Conservation (phyloP, 2,888 invertebrate species). For the Melinopterus prodromus region DNA sequence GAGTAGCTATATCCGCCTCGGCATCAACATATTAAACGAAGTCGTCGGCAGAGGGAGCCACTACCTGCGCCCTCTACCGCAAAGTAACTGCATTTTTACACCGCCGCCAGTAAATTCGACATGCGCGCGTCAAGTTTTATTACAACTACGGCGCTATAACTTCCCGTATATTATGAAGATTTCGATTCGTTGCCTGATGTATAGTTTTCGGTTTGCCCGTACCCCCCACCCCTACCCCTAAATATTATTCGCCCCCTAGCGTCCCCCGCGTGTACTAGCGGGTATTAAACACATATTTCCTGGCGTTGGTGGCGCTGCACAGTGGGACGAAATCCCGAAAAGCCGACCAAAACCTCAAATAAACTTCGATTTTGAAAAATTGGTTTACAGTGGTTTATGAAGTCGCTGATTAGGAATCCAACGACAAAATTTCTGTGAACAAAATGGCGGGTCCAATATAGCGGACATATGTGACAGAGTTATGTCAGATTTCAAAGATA, state of each 20-base stretch:
- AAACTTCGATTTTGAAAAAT: no score
- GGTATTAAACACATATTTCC: slow-evolving; percentile 4
- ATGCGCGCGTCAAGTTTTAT: background rate
- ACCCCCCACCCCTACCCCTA: background rate
- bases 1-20: background rate
- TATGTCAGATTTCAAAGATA: no score
- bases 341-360: no score
- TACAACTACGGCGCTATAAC: background rate
- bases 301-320: background rate
- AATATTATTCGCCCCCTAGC: background rate
- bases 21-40: background rate
- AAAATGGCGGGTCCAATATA: no score
- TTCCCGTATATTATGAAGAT: background rate
- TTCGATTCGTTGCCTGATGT: background rate
- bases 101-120: background rate
- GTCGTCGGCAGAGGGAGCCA: background rate
- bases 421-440: no score
- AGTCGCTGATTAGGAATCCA: no score
- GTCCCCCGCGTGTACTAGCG: background rate
- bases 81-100: background rate
- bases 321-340: no score
- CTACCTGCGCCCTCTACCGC: background rate
- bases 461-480: no score
- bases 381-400: no score
- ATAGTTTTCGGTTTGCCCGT: background rate